These are phyloP conservation scores for Otus sunia DNA, from an alignment of 2,113 vertebrate genomes.

Conservation along the genomic window DNA sequence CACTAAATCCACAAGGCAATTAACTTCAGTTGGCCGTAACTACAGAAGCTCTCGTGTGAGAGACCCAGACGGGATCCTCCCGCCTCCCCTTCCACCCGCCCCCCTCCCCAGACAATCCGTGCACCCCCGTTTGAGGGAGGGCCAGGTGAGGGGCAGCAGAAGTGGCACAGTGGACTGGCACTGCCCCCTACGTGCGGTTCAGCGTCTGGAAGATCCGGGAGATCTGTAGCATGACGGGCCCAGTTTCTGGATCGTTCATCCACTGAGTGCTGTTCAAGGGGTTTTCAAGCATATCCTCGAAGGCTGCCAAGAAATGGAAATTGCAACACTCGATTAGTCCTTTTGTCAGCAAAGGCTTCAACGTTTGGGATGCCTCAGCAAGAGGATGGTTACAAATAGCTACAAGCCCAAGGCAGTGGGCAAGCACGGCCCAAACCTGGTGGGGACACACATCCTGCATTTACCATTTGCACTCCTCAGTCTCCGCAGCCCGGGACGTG, in stretches of 20 bases:
- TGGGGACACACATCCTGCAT: rapidly evolving
- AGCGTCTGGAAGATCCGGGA: slow-evolving; percentile 99
- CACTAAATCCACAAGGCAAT: slow-evolving; percentile 63
- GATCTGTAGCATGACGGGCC: slow-evolving; percentile 98
- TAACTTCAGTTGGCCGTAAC: slow-evolving; percentile 34
- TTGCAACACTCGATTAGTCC: background rate
- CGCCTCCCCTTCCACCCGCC: background rate
- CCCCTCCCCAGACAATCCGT: background rate
- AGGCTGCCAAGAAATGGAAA: slow-evolving; percentile 72
- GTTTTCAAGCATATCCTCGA: slow-evolving; percentile 99
- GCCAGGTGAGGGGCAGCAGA: background rate
- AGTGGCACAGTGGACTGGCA: background rate
- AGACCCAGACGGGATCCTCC: background rate
- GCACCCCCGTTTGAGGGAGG: background rate
- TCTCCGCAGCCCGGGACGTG: rapidly evolving
- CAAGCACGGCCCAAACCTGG: background rate
- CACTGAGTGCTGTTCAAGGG: slow-evolving; percentile 98
- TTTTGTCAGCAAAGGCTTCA: background rate
- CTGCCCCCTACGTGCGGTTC: slow-evolving; percentile 87
- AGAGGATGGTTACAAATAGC: background rate
- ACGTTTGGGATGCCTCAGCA: background rate
- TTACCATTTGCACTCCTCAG: background rate
- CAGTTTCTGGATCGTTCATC: slow-evolving; percentile 98
- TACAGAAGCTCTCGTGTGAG: background rate
- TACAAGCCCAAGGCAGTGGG: background rate